Evolutionary conservation across 2,797 vertebrate species (phyloP).

Genomic region (Hoplostethus mediterraneus): DNA sequence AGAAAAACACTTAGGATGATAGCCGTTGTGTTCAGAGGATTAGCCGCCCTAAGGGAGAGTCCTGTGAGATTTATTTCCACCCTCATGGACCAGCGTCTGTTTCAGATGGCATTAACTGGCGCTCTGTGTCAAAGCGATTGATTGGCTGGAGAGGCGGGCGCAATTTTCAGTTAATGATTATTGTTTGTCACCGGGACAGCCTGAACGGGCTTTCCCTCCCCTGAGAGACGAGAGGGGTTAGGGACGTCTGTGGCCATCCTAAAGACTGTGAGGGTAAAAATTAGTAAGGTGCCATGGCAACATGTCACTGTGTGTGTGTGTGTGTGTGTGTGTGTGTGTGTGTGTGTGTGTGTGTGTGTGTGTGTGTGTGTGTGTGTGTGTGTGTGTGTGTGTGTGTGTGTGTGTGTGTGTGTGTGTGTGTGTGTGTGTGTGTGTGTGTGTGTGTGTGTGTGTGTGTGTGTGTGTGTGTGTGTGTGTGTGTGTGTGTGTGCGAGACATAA

Average conservation of each 20-base stretch:
- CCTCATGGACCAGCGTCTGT: slow-evolving; percentile 22
- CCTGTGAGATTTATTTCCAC: slow-evolving; percentile 39
- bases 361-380: too few relatives aligned
- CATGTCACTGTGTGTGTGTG: neutral
- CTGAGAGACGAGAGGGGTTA: slow-evolving; percentile 29
- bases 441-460: too few relatives aligned
- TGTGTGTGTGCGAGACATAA: too few relatives aligned
- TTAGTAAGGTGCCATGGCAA: neutral
- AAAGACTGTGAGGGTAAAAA: neutral
- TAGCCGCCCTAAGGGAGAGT: slow-evolving; percentile 31
- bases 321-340: too few relatives aligned
- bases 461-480: too few relatives aligned
- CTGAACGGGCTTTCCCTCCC: neutral
- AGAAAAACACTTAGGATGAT: slow-evolving; percentile 42
- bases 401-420: too few relatives aligned
- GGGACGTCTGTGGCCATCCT: neutral
- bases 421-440: too few relatives aligned
- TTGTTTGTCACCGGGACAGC: neutral
- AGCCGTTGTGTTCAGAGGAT: slow-evolving; percentile 60
- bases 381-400: too few relatives aligned
- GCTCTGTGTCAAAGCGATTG: slow-evolving; percentile 11
- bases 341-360: too few relatives aligned
- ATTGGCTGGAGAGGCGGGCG: slow-evolving; percentile 18
- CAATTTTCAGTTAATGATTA: slow-evolving; percentile 21
- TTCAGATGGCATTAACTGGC: slow-evolving; percentile 25